Evolutionary conservation across 1,140 invertebrate species (phyloP), one percentile per base, ranked within the genome.

Genomic region (Calycopis cecrops): DNA sequence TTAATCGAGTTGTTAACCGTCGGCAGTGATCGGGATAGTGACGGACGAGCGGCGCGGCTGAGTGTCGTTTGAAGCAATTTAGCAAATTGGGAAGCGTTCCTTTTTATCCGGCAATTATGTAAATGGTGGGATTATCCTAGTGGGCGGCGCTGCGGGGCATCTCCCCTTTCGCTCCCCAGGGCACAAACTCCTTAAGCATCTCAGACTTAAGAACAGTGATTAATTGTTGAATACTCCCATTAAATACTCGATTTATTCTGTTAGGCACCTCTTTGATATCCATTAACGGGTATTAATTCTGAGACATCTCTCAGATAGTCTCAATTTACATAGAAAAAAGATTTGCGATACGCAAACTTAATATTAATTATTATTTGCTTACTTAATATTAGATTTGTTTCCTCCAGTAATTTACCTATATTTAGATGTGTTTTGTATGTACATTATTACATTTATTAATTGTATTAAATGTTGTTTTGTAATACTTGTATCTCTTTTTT

Each of bases 91-190:
- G 72, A 85, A 84, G 73, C 79, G 72, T 73, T 79, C 71, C 65
- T 84, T 86, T 86, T 86, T 86, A 85, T 86, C 82, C 79, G 77
- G 74, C 81, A 86, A 86, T 86, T 86, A 86, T 86, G 83, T 86
- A 86, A 86, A 86, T 86, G 79, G 83, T 73, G 73, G 76, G 80
- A 84, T 86, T 84, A 85, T 83, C 73, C 75, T 65, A 72, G 71
- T 80, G 72, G 81, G 81, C 75, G 81, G 80, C 65, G 76, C 76
- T 71, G 65, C 63, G 69, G 64, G 74, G 73, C 80, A 67, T 73
- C 71, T 71, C 73, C 75, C 77, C 75, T 77, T 75, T 73, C 71
- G 62, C 71, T 67, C 69, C 55, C 51, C 75, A 69, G 71, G 63
- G 74, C 73, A 69, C 60, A 59, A 72, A 73, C 76, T 80, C 69